Evolutionary conservation across 1,140 invertebrate genomes (phyloP).

Genomic region (Drosophila chauvacae): DNA sequence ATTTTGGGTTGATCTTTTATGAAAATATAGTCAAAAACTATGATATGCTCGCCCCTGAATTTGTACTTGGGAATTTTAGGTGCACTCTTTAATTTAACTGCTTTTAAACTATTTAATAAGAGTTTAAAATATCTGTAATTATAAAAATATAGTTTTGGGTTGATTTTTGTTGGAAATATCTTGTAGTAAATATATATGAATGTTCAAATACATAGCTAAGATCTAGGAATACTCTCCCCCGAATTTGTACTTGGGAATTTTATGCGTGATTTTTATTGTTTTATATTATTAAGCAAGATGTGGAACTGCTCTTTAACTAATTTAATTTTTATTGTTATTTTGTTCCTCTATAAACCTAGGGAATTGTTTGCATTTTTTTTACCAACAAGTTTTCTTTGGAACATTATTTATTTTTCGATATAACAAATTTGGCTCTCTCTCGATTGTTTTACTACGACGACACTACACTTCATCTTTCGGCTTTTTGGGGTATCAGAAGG

Average conservation of each 20-base stretch:
- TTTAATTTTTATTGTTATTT: no score
- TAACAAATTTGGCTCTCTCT: slow-evolving; percentile 3
- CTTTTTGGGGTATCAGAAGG: slow-evolving; percentile 2
- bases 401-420: slow-evolving; percentile 4
- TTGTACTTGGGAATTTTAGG: not conserved
- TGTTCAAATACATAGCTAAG: no score
- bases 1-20: not conserved
- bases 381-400: slow-evolving; percentile 4
- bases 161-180: no score
- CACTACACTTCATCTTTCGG: not conserved
- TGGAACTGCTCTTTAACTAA: no score
- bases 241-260: no score
- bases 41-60: not conserved
- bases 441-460: not conserved
- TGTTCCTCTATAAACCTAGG: no score
- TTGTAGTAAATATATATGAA: no score
- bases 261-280: no score
- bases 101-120: not conserved
- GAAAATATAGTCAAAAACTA: not conserved
- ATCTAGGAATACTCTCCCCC: no score
- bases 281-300: no score
- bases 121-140: not conserved
- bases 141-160: no score
- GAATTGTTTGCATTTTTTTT: no score
- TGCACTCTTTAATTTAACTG: not conserved